phyloP scores from a whole-genome alignment of 2,113 vertebrate genomes.

The Zapornia atra region DNA sequence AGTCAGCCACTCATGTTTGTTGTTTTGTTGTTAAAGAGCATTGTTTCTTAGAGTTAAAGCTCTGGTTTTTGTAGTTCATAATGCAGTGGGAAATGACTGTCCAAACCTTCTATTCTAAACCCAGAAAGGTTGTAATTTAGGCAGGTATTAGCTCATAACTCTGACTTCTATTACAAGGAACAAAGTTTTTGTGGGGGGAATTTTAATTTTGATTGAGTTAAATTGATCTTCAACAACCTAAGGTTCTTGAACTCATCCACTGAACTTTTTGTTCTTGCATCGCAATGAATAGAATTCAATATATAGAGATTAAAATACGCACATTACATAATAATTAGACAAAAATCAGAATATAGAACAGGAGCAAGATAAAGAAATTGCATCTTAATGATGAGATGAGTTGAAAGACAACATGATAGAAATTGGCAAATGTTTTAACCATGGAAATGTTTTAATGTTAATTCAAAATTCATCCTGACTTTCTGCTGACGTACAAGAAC shows the following conservation, averaged over 20 bases:
- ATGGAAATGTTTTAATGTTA: not conserved
- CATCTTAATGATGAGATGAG: not conserved
- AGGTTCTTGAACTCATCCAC: not conserved
- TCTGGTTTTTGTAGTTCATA: not conserved
- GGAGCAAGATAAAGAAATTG: not conserved
- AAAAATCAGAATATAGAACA: not conserved
- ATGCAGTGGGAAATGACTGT: not conserved
- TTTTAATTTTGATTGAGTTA: not conserved
- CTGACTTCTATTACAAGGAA: not conserved
- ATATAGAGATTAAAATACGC: not conserved
- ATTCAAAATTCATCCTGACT: constrained; percentile 10
- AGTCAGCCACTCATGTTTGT: not conserved
- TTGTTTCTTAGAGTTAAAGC: not conserved
- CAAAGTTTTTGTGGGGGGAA: not conserved
- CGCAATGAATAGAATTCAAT: not conserved
- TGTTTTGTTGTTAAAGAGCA: not conserved
- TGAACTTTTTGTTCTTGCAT: constrained; percentile 3
- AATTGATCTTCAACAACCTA: not conserved
- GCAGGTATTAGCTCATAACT: not conserved
- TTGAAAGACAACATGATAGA: not conserved
- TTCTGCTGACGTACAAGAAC: constrained; percentile 24
- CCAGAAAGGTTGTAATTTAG: not conserved
- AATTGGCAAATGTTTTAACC: not conserved
- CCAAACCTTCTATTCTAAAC: not conserved
- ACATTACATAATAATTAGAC: not conserved